Evolutionary conservation across 2,797 vertebrate genomes (phyloP).

Genomic region (Clarias fuscus): DNA sequence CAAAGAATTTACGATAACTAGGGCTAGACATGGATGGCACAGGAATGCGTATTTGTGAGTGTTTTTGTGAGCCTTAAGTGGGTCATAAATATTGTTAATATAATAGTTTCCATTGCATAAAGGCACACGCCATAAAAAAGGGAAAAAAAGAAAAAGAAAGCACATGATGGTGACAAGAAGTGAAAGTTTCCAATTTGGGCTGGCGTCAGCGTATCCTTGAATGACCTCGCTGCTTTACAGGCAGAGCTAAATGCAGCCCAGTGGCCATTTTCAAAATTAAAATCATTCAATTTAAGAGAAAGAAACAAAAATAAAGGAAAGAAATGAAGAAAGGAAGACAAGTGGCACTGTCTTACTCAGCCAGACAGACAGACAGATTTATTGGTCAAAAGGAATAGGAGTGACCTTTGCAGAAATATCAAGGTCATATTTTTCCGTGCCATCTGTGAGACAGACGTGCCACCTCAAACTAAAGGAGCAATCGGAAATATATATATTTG

Average conservation of each 20-base stretch:
- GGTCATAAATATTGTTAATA: slow-evolving; percentile 59
- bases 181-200: slow-evolving; percentile 64
- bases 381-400: slow-evolving; percentile 15
- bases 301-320: slow-evolving; percentile 4
- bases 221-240: slow-evolving; percentile 63
- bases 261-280: slow-evolving; percentile 43
- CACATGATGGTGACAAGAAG: slow-evolving; percentile 48
- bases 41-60: slow-evolving; percentile 45
- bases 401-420: slow-evolving; percentile 48
- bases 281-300: slow-evolving; percentile 41
- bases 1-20: slow-evolving; percentile 10
- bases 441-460: slow-evolving; percentile 10
- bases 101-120: slow-evolving; percentile 61
- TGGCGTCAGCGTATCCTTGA: slow-evolving; percentile 61
- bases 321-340: slow-evolving; percentile 12
- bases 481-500: neutral
- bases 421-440: slow-evolving; percentile 29
- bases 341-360: slow-evolving; percentile 11
- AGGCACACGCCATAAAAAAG: neutral
- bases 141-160: slow-evolving; percentile 54
- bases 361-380: slow-evolving; percentile 39
- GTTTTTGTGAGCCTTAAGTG: slow-evolving; percentile 55
- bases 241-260: slow-evolving; percentile 39
- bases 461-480: neutral
- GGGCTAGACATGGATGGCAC: slow-evolving; percentile 49